Evolutionary conservation across 2,888 invertebrate species (phyloP), one percentile per base, ranked within the genome.

Genomic region (Plebejus melissa): DNA sequence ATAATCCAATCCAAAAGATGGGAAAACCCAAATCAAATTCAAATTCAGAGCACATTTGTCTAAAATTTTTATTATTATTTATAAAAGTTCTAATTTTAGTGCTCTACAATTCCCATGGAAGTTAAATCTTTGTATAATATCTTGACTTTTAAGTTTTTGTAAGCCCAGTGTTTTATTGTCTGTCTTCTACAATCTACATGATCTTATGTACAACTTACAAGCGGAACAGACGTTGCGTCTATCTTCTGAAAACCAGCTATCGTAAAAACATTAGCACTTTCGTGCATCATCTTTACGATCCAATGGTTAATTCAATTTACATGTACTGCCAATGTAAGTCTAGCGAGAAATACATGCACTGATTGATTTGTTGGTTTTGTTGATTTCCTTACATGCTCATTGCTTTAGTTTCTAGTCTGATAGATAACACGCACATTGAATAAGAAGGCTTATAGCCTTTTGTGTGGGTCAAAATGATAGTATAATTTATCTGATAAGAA

Each of bases 351-450:
- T 65, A 65, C 65, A 65, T 65, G 65, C 36, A 36, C 65, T 36
- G 65, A 65, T 65, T 65, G 65, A 65, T 65, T 16, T 65, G 32
- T 65, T 65, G 32, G 65, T 65, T 65, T 36, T 65, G 65, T 65
- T 65, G 32, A 5, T 36, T 65, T 65, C 32, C 65, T 32, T 65
- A 36, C 16, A 38, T 6, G 22, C 75, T 38, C 75, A 69, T 38
- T 69, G 54, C 22, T 54, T 69, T 54, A 36, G 36, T 57, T 69
- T 75, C 50, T 54, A 36, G 32, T 65, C 16, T 16, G 32, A 65
- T 65, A 65, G 32, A 65, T 65, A 65, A 65, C 32, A 65, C 32
- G 65, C 65, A 65, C 5, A 65, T 16, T 16, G 11, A 22, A 28
- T 9, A 28, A 57, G 6, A 28, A 54, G 54, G 54, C 4, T 54